Base-by-base conservation (phyloP, 2,888 invertebrate species). In the Drosophila sordidapex region DNA sequence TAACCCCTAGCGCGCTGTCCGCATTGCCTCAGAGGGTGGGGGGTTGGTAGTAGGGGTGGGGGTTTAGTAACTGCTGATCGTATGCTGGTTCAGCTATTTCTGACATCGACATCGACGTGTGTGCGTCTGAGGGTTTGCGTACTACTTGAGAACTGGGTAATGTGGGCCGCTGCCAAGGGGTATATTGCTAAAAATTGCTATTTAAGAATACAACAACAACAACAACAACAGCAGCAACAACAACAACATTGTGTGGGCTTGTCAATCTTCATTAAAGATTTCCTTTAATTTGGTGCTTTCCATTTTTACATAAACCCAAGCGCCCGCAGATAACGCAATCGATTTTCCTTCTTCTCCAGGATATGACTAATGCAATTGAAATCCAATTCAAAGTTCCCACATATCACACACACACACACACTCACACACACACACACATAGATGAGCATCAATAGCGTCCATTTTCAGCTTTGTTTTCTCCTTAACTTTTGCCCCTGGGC, bases 181-280 rank as follows among this genome's bases (percentile, higher is more conserved):
- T 33, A 57, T 13, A 57, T 33, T 15, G 46, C 46, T 25, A 46
- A 29, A 53, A 43, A 59, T 56, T 63, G 76, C 78, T 85, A 87
- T 85, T 88, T 86, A 70, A 48, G 70, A 31, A 10, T 62, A 54
- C 63, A 40, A 51, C 46, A 36, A 51, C 38, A 56, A 49, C 36
- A 51, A 31, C 6, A 63, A 52, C n/a, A 36, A 51, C 38, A 56
- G 46, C 36, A 51, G 27, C 6, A 63, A 52, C n/a, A 51, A 13
- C 13, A 48, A 35, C 11, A 64, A 36, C 27, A 43, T 6, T 54
- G 68, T 71, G 58, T 70, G 73, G 71, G 77, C 46, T 70, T 73
- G 89, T 87, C 86, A 87, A 73, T 88, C 89, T 83, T 84, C 74
- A 84, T 87, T 87, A 79, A 77, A 40, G 62, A 71, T 70, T 82